phyloP scores from a whole-genome alignment of 64 coral and sea anemone genomes.

The Pocillopora damicornis region DNA sequence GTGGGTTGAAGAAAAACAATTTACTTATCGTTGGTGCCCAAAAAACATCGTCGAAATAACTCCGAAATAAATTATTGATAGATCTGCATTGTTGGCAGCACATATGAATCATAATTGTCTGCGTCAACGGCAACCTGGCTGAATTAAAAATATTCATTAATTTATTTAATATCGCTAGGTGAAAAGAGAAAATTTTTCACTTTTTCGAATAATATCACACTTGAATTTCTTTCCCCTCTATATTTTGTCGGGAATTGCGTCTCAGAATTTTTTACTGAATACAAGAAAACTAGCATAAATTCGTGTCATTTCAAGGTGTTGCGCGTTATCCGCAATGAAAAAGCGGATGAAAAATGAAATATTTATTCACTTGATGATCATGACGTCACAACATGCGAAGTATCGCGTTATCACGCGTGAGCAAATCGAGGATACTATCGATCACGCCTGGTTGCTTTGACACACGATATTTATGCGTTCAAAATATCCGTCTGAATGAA shows the following conservation, averaged over 20 bases:
- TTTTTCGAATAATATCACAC: no score
- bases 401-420: slow-evolving; percentile 50
- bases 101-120: no score
- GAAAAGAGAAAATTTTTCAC: no score
- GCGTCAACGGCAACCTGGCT: no score
- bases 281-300: neutral
- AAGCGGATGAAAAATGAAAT: slow-evolving; percentile 8
- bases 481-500: neutral
- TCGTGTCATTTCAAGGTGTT: neutral
- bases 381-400: slow-evolving; percentile 52
- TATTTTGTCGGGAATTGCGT: neutral
- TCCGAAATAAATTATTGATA: no score
- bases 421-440: neutral
- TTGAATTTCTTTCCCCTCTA: neutral
- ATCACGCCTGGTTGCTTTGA: neutral
- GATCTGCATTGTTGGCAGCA: no score
- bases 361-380: slow-evolving; percentile 23
- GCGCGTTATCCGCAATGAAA: neutral
- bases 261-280: neutral
- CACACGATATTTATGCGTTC: neutral
- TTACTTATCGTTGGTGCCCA: no score
- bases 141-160: no score
- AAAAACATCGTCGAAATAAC: no score
- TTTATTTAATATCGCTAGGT: no score
- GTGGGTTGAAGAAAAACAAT: no score